Evolutionary conservation across 2,113 vertebrate species (phyloP).

Genomic region (Xyliphius kryptos): DNA sequence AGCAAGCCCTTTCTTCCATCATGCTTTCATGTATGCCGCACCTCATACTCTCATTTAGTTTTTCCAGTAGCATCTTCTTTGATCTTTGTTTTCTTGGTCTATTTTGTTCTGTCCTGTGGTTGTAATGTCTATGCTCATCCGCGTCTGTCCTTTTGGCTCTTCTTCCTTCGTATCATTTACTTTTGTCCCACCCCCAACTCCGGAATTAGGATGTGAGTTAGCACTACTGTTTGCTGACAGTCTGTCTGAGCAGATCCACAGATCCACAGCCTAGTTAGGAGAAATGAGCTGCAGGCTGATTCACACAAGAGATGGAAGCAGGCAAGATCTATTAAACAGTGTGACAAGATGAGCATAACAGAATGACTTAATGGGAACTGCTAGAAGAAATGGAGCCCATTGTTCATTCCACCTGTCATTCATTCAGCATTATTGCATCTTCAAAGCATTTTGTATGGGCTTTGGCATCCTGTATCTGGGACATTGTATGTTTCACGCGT

Average conservation of each 20-base stretch:
- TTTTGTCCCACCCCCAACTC: neutral
- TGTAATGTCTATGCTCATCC: too few relatives aligned
- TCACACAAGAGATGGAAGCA: neutral
- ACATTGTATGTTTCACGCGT: neutral
- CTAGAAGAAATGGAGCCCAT: conserved; percentile 1
- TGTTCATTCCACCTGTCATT: conserved; percentile 12
- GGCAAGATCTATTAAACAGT: neutral
- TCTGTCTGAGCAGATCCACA: neutral
- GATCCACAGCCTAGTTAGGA: conserved; percentile 11
- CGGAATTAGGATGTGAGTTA: neutral
- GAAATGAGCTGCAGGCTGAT: conserved; percentile 1
- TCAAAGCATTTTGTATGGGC: neutral
- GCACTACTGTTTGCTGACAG: conserved; percentile 8
- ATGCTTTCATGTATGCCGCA: neutral
- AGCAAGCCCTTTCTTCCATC: neutral
- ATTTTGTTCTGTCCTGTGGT: neutral
- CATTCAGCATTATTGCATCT: neutral
- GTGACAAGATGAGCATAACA: conserved; percentile 3
- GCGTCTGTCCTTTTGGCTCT: neutral
- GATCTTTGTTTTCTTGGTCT: neutral
- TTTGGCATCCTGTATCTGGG: neutral
- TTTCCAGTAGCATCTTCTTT: neutral
- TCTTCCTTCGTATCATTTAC: neutral
- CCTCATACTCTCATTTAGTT: neutral
- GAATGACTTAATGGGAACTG: neutral